Evolutionary conservation across 2,797 vertebrate species (phyloP).

Genomic region (Triplophysa bombifrons): DNA sequence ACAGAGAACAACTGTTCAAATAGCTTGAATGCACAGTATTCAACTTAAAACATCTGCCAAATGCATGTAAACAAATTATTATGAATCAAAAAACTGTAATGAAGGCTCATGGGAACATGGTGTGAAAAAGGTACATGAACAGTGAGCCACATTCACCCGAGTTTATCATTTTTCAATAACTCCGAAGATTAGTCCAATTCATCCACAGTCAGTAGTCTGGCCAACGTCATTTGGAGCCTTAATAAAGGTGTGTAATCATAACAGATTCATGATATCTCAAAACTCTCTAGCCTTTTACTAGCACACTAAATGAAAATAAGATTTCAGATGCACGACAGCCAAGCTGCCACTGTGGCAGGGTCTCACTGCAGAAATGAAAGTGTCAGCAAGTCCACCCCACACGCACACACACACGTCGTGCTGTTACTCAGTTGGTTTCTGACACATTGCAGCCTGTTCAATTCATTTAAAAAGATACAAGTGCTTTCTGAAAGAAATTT

Average conservation of each 20-base stretch:
- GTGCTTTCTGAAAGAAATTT: background rate
- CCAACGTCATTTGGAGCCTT: constrained; percentile 53
- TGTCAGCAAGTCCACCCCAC: constrained; percentile 56
- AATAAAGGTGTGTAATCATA: constrained; percentile 50
- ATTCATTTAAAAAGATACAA: no score
- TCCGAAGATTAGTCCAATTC: constrained; percentile 49
- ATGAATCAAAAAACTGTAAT: background rate
- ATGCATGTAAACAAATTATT: background rate
- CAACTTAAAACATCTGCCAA: background rate
- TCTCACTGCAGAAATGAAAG: constrained; percentile 37
- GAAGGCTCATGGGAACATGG: background rate
- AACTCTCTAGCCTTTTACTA: constrained; percentile 51
- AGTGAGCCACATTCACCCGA: constrained; percentile 29
- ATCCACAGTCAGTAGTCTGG: constrained; percentile 52
- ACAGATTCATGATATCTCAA: constrained; percentile 57
- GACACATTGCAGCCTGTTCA: background rate
- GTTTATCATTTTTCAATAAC: constrained; percentile 52
- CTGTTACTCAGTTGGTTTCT: constrained; percentile 22
- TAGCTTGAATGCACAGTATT: background rate
- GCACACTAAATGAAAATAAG: constrained; percentile 54
- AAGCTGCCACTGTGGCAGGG: constrained; percentile 46
- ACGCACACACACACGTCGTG: constrained; percentile 16
- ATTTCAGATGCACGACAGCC: constrained; percentile 49
- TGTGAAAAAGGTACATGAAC: background rate
- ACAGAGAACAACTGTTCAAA: background rate